These are phyloP conservation scores for Siniperca chuatsi DNA, from an alignment of 2,113 vertebrate species.

Conservation along the genomic window DNA sequence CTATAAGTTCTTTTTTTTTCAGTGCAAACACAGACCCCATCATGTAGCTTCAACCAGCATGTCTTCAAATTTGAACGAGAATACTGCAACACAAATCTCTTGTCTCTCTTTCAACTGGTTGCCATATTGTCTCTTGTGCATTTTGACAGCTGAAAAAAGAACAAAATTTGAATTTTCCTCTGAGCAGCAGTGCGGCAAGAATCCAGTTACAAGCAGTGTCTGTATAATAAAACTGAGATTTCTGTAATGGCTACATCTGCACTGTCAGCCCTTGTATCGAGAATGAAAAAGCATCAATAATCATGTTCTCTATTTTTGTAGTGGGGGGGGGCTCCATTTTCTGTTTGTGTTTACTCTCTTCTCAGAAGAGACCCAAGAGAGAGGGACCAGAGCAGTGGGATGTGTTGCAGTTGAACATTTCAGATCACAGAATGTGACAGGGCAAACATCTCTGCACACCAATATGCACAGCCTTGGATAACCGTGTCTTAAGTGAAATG, in stretches of 20 bases:
- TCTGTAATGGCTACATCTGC: conserved; percentile 49
- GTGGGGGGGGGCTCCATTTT: background rate
- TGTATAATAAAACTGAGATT: conserved; percentile 29
- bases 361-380: conserved; percentile 41
- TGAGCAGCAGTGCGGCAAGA: conserved; percentile 39
- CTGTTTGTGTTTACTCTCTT: conserved; percentile 19
- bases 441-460: conserved; percentile 29
- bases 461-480: conserved; percentile 36
- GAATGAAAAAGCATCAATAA: conserved; percentile 64
- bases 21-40: background rate
- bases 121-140: conserved; percentile 44
- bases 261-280: conserved; percentile 37
- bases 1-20: background rate
- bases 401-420: conserved; percentile 36
- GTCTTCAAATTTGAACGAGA: conserved; percentile 29
- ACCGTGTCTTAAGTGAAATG: conserved; percentile 67
- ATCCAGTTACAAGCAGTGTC: conserved; percentile 21
- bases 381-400: conserved; percentile 17
- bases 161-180: conserved; percentile 57
- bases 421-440: conserved; percentile 49
- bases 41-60: conserved; percentile 4
- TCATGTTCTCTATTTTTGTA: conserved; percentile 54
- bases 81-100: conserved; percentile 13
- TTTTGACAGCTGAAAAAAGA: conserved; percentile 56
- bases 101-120: conserved; percentile 25